A percentile compares a stretch with the other conserved stretches of the same genome.
Conservation (phyloP, 2,113 vertebrate genomes). For the Pithys albifrons region DNA sequence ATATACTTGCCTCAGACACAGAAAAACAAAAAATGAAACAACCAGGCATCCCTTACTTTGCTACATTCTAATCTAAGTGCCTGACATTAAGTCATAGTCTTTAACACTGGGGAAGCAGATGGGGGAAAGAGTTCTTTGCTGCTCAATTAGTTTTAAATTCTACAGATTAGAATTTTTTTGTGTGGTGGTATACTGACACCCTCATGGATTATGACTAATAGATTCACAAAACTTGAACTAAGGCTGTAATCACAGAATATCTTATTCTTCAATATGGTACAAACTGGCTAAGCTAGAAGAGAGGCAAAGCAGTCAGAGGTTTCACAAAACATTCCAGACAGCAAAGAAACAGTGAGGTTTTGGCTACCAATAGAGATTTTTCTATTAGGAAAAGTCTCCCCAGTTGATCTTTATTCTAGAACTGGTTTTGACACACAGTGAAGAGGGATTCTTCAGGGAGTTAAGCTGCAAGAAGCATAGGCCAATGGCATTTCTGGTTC, state of each 20-base stretch:
- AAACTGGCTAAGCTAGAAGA: background rate
- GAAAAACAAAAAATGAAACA: background rate
- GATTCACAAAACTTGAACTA: background rate
- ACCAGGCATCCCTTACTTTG: background rate
- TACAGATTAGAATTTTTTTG: background rate
- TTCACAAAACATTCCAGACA: background rate
- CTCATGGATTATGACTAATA: background rate
- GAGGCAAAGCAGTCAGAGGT: background rate
- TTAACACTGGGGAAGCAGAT: background rate
- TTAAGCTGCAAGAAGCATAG: background rate
- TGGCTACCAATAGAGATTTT: background rate
- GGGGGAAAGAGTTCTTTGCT: background rate
- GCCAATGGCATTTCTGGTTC: background rate
- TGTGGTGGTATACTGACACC: background rate
- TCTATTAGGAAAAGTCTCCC: background rate
- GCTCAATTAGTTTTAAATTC: background rate
- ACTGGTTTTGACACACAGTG: background rate
- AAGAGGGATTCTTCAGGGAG: background rate
- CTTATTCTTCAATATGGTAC: background rate
- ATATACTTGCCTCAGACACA: background rate
- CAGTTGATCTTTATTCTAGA: background rate
- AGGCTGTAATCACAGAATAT: background rate
- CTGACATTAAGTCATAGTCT: background rate
- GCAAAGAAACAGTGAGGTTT: background rate
- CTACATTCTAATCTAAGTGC: background rate